Base-by-base conservation (phyloP, 2,888 invertebrate genomes). In the Oscheius onirici region DNA sequence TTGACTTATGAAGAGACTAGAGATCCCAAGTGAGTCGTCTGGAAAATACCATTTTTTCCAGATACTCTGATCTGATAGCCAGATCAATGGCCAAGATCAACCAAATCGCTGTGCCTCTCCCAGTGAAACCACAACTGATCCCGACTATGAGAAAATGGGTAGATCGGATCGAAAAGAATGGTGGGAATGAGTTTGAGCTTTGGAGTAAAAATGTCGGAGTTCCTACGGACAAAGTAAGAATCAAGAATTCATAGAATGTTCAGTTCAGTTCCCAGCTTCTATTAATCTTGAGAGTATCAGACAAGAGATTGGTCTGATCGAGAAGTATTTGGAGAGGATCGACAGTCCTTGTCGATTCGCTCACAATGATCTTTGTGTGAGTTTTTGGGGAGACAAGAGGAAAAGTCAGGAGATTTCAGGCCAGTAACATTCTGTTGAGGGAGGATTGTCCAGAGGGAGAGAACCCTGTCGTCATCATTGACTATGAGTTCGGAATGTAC, bases 71-170 rank as follows among this genome's bases (percentile, higher is more conserved):
- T 17, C 52, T 51, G 28, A 49, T 66, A 10, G 66, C 66, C 20
- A 0, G 22, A 40, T 22, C 54, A 2, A 52, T 66, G 66, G 66
- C 66, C 6, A 17, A 52, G 15, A 52, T 66, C 52, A 52, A 66
- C 24, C 66, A 66, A 20, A 10, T 66, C n/a, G 41, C 52, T 10
- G 54, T 41, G 11, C 66, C 66, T 13, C 22, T 66, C 2, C 17
- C 66, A 2, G 52, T 17, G 24, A 22, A 51, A 11, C 20, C 66
- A 8, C 66, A 66, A 66, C 5, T 66, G 40, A 52, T 66, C 0
- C 13, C 52, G n/a, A 66, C 54, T 6, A 95, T 93, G 5, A 92
- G 95, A 90, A 71, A 88, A 24, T 82, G 82, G 82, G n/a, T 77
- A 13, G 71, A 72, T 11, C 61, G 74, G 34, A 73, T 77, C 55